Conservation (phyloP, 1,140 invertebrate species). For the Euura lappo region DNA sequence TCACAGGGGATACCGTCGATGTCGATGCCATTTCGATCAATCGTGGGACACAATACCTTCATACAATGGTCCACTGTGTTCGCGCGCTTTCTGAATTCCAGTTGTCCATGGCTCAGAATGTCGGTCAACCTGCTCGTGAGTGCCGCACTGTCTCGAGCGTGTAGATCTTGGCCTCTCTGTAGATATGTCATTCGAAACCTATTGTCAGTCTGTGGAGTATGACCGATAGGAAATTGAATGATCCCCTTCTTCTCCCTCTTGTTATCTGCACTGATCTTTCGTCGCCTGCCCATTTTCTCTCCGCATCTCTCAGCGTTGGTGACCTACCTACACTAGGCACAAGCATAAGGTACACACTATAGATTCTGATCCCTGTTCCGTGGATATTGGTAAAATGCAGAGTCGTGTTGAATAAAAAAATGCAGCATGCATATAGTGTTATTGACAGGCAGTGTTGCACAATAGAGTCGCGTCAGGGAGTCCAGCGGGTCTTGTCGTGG, state of each 20-base stretch:
- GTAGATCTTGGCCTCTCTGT: neutral
- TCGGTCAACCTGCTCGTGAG: slow-evolving; percentile 6
- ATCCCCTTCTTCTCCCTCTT: neutral
- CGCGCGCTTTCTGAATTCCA: slow-evolving; percentile 1
- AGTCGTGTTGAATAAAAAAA: neutral
- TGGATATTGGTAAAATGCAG: neutral
- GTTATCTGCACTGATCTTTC: neutral
- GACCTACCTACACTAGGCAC: no score
- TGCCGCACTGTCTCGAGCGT: slow-evolving; percentile 1
- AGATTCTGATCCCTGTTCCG: neutral
- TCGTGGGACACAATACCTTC: neutral
- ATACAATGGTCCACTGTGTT: slow-evolving; percentile 4
- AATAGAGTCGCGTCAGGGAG: slow-evolving; percentile 1
- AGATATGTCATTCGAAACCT: neutral
- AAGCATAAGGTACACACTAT: no score
- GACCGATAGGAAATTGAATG: neutral
- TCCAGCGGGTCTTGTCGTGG: neutral
- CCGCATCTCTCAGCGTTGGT: neutral
- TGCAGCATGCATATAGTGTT: neutral
- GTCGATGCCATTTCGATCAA: neutral
- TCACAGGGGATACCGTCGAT: slow-evolving; percentile 1
- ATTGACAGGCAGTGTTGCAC: slow-evolving; percentile 2
- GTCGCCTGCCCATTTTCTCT: neutral
- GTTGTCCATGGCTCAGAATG: slow-evolving; percentile 1
- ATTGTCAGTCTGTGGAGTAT: neutral